These are phyloP conservation scores for Sipha flava DNA, from an alignment of 1,140 invertebrate genomes.

Conservation along the genomic window DNA sequence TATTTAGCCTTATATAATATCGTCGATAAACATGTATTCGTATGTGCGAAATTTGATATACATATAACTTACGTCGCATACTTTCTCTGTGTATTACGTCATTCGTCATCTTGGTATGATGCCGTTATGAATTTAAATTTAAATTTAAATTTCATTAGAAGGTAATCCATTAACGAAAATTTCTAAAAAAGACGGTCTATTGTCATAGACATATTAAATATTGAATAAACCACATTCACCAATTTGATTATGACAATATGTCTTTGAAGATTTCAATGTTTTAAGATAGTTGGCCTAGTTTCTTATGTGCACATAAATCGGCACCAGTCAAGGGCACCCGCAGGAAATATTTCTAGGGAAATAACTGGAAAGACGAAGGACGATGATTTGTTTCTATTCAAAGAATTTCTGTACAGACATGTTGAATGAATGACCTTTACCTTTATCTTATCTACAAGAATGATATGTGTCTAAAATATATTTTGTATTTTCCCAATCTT, in stretches of 20 bases:
- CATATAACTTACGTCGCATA: neutral
- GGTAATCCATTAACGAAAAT: no score
- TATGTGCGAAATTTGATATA: neutral
- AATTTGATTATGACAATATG: neutral
- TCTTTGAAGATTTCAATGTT: conserved; percentile 20
- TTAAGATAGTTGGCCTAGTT: conserved; percentile 25
- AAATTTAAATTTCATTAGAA: no score
- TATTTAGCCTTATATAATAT: neutral
- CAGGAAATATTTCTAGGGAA: conserved; percentile 29
- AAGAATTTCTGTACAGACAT: neutral
- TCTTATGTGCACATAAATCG: neutral
- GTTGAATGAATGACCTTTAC: conserved; percentile 22
- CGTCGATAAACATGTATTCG: no score
- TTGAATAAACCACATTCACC: no score
- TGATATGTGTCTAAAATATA: neutral
- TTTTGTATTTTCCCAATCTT: neutral
- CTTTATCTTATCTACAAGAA: neutral
- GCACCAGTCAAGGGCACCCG: conserved; percentile 15
- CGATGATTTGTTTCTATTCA: conserved; percentile 18
- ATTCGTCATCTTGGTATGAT: neutral
- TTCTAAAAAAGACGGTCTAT: no score
- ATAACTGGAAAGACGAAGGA: conserved; percentile 31
- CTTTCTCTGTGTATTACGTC: neutral
- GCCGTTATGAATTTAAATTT: neutral
- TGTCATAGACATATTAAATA: no score